Evolutionary conservation across 2,888 invertebrate genomes (phyloP).

Genomic region (Sarcophaga caerulescens): DNA sequence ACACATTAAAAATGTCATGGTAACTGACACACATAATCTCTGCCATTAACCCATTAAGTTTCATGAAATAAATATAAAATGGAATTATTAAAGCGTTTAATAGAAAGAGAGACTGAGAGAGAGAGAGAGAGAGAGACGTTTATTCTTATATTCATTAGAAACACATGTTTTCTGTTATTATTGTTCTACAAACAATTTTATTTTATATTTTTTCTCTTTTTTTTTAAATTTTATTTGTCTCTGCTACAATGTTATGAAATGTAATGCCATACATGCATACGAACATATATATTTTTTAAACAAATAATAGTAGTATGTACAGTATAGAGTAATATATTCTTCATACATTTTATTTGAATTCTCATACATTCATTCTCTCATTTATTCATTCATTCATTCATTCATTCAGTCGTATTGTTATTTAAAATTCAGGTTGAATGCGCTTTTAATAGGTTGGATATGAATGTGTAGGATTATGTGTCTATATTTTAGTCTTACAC

Average conservation of each 20-base stretch:
- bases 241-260: neutral
- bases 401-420: conserved; percentile 53
- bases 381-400: neutral
- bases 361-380: neutral
- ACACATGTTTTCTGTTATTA: neutral
- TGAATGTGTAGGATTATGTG: conserved; percentile 6
- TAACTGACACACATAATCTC: conserved; percentile 20
- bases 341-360: neutral
- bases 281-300: no score
- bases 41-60: no score
- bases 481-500: neutral
- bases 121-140: no score
- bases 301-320: neutral
- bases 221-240: neutral
- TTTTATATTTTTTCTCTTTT: neutral
- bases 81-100: no score
- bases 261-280: neutral
- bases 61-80: no score
- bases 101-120: no score
- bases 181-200: neutral
- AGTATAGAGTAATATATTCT: neutral
- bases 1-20: conserved; percentile 26
- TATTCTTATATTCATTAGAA: no score
- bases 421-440: conserved; percentile 71
- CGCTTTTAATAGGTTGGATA: conserved; percentile 66